Evolutionary conservation across 2,113 vertebrate genomes (phyloP).

Genomic region (Panthera uncia): DNA sequence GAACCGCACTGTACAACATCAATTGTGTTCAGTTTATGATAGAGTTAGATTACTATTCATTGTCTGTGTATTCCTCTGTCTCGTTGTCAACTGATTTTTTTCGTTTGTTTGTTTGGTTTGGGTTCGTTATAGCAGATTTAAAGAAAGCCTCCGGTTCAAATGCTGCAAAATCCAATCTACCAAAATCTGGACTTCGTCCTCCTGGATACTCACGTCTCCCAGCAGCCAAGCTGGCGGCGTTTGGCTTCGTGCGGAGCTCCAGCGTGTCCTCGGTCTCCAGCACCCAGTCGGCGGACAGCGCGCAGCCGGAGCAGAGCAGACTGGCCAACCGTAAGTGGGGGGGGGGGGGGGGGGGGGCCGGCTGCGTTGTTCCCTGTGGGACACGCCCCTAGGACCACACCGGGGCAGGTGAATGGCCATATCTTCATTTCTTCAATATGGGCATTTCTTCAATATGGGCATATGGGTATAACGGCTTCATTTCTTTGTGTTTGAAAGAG

Average conservation of each 20-base stretch:
- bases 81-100: neutral
- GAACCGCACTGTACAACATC: neutral
- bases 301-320: slow-evolving; percentile 87
- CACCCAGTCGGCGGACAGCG: slow-evolving; percentile 90
- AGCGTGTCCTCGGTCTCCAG: slow-evolving; percentile 94
- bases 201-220: slow-evolving; percentile 94
- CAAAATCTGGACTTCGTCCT: slow-evolving; percentile 94
- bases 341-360: fast-evolving
- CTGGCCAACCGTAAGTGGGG: slow-evolving; percentile 88
- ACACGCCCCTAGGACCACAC: fast-evolving
- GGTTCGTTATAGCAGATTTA: slow-evolving; percentile 84
- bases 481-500: neutral
- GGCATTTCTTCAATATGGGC: too few species aligned
- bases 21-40: neutral
- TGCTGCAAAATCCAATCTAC: slow-evolving; percentile 87
- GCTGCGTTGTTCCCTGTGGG: fast-evolving
- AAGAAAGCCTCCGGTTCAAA: slow-evolving; percentile 87
- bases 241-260: slow-evolving; percentile 92
- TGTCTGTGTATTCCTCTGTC: neutral
- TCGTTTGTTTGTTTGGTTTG: neutral
- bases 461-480: fast-evolving
- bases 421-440: neutral
- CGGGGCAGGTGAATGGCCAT: fast-evolving
- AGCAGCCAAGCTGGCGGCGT: slow-evolving; percentile 89
- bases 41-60: neutral